phyloP scores from a whole-genome alignment of 2,113 vertebrate species.

The Cathartes aura region DNA sequence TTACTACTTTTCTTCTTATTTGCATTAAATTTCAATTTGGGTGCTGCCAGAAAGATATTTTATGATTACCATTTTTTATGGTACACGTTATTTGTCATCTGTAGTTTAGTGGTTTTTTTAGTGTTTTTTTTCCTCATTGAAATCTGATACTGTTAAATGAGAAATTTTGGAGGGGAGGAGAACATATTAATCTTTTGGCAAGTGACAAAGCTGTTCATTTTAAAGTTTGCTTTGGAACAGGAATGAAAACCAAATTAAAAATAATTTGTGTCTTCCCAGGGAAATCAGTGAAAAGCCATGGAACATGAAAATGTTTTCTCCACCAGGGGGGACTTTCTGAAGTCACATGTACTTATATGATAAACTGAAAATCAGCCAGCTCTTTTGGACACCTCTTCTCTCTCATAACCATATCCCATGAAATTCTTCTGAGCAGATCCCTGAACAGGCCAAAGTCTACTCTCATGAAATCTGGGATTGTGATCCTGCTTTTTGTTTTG shows the following conservation, averaged over 20 bases:
- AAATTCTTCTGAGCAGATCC: background rate
- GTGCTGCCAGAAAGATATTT: background rate
- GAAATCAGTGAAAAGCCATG: background rate
- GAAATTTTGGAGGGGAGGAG: slow-evolving; percentile 11
- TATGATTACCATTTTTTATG: slow-evolving; percentile 35
- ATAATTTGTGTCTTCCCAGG: background rate
- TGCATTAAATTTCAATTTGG: slow-evolving; percentile 37
- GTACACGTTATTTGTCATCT: slow-evolving; percentile 33
- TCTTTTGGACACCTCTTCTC: background rate
- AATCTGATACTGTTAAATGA: slow-evolving; percentile 21
- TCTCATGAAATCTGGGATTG: background rate
- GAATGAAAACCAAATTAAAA: slow-evolving; percentile 25
- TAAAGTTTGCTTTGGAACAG: slow-evolving; percentile 1
- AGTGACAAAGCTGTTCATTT: background rate
- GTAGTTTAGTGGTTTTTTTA: background rate
- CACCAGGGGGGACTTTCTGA: background rate
- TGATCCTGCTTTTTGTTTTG: background rate
- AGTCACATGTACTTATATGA: background rate
- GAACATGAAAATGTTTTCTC: background rate
- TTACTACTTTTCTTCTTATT: slow-evolving; percentile 8
- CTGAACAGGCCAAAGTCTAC: background rate
- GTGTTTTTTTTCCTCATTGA: background rate
- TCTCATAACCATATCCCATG: background rate
- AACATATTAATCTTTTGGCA: background rate
- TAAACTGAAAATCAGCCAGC: background rate